Base-by-base conservation (phyloP, 2,888 invertebrate genomes). In the Leucozona laternaria region DNA sequence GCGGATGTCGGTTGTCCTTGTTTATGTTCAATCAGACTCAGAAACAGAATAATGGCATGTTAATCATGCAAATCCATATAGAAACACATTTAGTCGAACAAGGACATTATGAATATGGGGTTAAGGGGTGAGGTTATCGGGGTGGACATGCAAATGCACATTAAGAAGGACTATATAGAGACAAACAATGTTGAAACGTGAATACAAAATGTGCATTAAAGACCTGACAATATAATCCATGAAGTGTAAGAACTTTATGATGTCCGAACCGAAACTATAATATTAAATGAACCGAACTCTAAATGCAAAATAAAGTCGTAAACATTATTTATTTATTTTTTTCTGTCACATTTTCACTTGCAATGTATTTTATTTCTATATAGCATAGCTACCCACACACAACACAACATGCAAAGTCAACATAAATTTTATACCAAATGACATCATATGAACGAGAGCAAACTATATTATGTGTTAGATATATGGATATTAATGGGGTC, bases 51-150 rank as follows among this genome's bases (percentile, higher is more conserved):
- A 86, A 78, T 82, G 80, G 76, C 80, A 80, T 57, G 77, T 78
- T 86, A 86, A 86, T 86, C 86, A 86, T 86, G 86, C 86, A 86
- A 86, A 86, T 82, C 70, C 70, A 72, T 85, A 60, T 50, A 50
- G 11, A 68, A 34, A 68, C 37, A 53, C 68, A 68, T 50, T 48
- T 17, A 40, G 20, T 68, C 4, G 15, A 50, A 68, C 68, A 68
- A 64, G 62, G 45, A 45, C 22, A 22, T 15, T 22, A 45, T 13
- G 6, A 28, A 64, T 7, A 6, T 28, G n/a, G 43, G 43, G 17
- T 17, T 53, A 2, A 7, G 6, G 11, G 4, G 4, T 15, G 15
- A 1, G 40, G 40, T 13, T 2, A 25, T 25, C 1, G 37, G 15
- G 11, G 10, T 20, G 11, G 10, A 40, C 37, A 22, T 22, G 15